Conservation (phyloP, 2,113 vertebrate genomes). For the Myotis yumanensis region DNA sequence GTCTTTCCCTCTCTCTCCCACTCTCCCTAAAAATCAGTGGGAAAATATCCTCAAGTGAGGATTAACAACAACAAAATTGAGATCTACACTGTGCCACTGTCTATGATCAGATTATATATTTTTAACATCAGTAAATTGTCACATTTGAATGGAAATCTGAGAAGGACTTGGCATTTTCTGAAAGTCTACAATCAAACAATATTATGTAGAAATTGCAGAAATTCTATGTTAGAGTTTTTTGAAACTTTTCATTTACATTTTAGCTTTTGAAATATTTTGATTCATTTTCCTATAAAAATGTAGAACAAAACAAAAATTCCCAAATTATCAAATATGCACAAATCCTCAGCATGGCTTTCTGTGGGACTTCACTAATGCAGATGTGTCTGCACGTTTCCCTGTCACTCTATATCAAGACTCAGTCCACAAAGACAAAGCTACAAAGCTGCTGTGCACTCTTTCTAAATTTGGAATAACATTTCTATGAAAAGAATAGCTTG, state of each 20-base stretch:
- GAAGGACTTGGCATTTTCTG: neutral
- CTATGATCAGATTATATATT: neutral
- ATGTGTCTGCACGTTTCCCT: constrained; percentile 67
- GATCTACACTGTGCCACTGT: neutral
- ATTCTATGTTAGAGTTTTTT: constrained; percentile 26
- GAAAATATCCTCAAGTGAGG: too few relatives aligned
- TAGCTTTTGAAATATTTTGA: constrained; percentile 59
- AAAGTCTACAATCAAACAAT: neutral
- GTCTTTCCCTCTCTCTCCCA: too few relatives aligned
- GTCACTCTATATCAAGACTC: constrained; percentile 64
- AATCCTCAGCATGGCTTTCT: constrained; percentile 86
- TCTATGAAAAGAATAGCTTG: constrained; percentile 74
- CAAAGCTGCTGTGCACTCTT: constrained; percentile 40
- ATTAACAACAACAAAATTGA: neutral
- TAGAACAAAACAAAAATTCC: constrained; percentile 79
- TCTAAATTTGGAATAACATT: constrained; percentile 60
- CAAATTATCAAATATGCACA: constrained; percentile 87
- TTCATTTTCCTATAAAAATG: constrained; percentile 78
- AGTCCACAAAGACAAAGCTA: constrained; percentile 46
- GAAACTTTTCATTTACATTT: constrained; percentile 58
- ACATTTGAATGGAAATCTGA: neutral
- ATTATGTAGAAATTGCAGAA: neutral
- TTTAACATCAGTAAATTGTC: neutral
- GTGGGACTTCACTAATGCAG: constrained; percentile 87
- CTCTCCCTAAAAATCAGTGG: too few relatives aligned